These are phyloP conservation scores for Cettia cetti DNA, from an alignment of 2,113 vertebrate genomes.

Conservation along the genomic window DNA sequence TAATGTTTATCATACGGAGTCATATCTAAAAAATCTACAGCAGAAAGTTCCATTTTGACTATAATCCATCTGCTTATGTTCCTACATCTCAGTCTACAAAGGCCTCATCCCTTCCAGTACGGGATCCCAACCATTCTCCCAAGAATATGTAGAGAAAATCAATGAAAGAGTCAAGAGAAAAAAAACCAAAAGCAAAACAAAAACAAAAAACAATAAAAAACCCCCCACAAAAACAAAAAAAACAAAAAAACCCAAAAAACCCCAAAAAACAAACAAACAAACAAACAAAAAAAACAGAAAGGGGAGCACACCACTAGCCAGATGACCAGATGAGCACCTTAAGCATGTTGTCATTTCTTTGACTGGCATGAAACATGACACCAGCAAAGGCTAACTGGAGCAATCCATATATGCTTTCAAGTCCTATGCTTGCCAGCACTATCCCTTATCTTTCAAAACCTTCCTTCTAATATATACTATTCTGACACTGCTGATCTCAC, in stretches of 20 bases:
- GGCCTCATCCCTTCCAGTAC: background rate
- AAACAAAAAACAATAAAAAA: background rate
- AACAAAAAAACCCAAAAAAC: background rate
- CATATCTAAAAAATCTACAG: constrained; percentile 82
- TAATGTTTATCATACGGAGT: constrained; percentile 88
- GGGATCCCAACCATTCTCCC: background rate
- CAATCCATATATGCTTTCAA: background rate
- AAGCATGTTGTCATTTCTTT: background rate
- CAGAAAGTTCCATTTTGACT: background rate
- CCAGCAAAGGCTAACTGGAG: background rate
- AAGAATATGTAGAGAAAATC: background rate
- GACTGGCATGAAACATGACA: background rate
- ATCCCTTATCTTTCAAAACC: background rate
- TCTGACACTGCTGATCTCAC: background rate
- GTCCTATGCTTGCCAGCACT: background rate
- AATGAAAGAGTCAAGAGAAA: background rate
- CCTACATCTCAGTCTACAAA: background rate
- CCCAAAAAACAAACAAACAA: too few species aligned
- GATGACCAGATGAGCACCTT: background rate
- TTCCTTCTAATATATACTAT: background rate
- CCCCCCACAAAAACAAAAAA: background rate
- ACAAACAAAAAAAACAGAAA: background rate
- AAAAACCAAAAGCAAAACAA: background rate
- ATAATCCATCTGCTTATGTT: background rate
- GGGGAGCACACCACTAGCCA: background rate